Evolutionary conservation across 2,113 vertebrate genomes (phyloP).

Genomic region (Thamnophis sirtalis): DNA sequence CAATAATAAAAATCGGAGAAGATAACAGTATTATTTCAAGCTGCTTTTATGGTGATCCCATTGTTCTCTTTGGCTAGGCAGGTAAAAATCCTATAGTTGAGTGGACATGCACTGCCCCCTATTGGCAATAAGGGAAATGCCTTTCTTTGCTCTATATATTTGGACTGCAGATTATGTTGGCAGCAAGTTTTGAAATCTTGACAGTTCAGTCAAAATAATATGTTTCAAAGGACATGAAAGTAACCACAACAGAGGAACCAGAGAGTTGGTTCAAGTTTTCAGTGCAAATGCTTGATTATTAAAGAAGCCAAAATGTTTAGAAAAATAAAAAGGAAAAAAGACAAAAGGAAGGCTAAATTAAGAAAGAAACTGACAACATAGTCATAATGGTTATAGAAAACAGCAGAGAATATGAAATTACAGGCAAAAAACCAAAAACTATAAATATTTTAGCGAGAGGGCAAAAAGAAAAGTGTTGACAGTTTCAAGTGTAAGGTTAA

Average conservation of each 20-base stretch:
- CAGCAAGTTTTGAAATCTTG: constrained; percentile 43
- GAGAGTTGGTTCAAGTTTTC: background rate
- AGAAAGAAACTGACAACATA: background rate
- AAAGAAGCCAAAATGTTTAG: constrained; percentile 21
- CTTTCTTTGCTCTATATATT: background rate
- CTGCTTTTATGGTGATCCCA: background rate
- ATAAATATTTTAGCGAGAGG: background rate
- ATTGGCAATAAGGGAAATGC: background rate
- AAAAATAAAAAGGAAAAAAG: background rate
- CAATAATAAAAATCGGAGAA: background rate
- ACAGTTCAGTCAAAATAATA: constrained; percentile 55
- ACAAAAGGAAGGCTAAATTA: no score
- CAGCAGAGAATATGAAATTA: background rate
- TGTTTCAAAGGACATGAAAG: constrained; percentile 46
- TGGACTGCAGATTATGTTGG: constrained; percentile 29
- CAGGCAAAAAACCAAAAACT: background rate
- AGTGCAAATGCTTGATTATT: background rate
- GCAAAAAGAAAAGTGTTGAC: background rate
- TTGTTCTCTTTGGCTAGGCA: background rate
- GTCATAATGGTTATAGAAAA: background rate
- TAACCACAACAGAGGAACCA: constrained; percentile 41
- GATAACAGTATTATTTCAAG: background rate
- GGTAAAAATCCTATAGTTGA: background rate
- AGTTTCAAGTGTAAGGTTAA: background rate
- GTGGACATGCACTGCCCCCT: background rate